Percentiles rank a stretch among this genome's conserved stretches.
phyloP scores from a whole-genome alignment of 1,140 invertebrate species.

The Venustaconcha ellipsiformis region DNA sequence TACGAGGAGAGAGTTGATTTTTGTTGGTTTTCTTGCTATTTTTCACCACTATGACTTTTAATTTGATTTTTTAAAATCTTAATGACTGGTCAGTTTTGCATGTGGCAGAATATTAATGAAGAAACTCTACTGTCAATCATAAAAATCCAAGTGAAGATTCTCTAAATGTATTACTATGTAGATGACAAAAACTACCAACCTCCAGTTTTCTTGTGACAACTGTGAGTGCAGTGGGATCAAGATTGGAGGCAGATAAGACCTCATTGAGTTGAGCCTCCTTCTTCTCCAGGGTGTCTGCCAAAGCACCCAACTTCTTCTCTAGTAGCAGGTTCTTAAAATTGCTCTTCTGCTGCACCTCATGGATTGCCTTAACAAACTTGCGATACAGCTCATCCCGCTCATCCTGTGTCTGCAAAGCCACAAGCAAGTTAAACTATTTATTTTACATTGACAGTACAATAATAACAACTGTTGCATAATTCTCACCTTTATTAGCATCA shows the following conservation, averaged over 20 bases:
- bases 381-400: slow-evolving; percentile 85
- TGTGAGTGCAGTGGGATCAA: slow-evolving; percentile 74
- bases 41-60: no score
- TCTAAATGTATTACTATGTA: no score
- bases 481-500: no score
- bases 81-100: no score
- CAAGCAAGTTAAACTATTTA: slow-evolving; percentile 2
- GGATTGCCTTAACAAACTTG: slow-evolving; percentile 83
- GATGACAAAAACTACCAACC: slow-evolving; percentile 60
- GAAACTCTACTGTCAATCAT: no score
- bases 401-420: slow-evolving; percentile 72
- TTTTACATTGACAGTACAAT: neutral
- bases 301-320: slow-evolving; percentile 79
- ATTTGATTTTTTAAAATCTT: no score
- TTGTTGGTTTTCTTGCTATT: no score
- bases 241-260: slow-evolving; percentile 75
- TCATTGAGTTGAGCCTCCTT: slow-evolving; percentile 79
- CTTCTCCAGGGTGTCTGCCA: slow-evolving; percentile 78
- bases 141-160: no score
- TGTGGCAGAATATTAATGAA: no score
- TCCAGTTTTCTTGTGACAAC: slow-evolving; percentile 76
- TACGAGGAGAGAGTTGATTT: no score
- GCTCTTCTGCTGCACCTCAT: slow-evolving; percentile 88
- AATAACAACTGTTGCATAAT: no score
- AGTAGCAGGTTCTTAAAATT: slow-evolving; percentile 81